Evolutionary conservation across 2,888 invertebrate genomes (phyloP).

Genomic region (Tiliacea aurago): DNA sequence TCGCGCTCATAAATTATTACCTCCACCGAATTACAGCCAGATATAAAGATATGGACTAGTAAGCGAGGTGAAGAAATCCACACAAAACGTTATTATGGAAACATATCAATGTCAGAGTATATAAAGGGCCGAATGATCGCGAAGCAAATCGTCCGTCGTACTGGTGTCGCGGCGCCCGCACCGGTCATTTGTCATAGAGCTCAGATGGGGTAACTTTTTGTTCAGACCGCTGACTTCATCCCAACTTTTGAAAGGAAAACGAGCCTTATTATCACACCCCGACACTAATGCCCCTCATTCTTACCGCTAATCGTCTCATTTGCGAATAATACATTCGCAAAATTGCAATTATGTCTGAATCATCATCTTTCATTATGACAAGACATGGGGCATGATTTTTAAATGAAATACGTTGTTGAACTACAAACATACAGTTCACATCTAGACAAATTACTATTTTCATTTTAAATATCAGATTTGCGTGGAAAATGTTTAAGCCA

Average conservation of each 20-base stretch:
- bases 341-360: conserved; percentile 62
- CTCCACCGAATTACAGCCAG: conserved; percentile 20
- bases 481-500: conserved; percentile 81
- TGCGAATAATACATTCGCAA: conserved; percentile 74
- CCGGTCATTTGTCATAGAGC: conserved; percentile 87
- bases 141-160: conserved; percentile 85
- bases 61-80: conserved; percentile 45
- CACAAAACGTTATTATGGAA: conserved; percentile 71
- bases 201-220: conserved; percentile 88
- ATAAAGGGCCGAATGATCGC: conserved; percentile 79
- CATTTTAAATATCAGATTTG: conserved; percentile 75
- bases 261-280: conserved; percentile 79
- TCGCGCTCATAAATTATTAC: conserved; percentile 28
- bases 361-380: conserved; percentile 51
- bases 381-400: conserved; percentile 16
- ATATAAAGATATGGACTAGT: conserved; percentile 17
- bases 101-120: conserved; percentile 70
- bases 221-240: conserved; percentile 85
- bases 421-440: conserved; percentile 32
- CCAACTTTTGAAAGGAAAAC: conserved; percentile 85
- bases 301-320: conserved; percentile 77
- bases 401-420: conserved; percentile 38
- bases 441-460: conserved; percentile 53
- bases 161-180: conserved; percentile 77
- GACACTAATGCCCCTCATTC: conserved; percentile 80